These are phyloP conservation scores for Rattus rattus DNA, from an alignment of 2,113 vertebrate species.

Conservation along the genomic window DNA sequence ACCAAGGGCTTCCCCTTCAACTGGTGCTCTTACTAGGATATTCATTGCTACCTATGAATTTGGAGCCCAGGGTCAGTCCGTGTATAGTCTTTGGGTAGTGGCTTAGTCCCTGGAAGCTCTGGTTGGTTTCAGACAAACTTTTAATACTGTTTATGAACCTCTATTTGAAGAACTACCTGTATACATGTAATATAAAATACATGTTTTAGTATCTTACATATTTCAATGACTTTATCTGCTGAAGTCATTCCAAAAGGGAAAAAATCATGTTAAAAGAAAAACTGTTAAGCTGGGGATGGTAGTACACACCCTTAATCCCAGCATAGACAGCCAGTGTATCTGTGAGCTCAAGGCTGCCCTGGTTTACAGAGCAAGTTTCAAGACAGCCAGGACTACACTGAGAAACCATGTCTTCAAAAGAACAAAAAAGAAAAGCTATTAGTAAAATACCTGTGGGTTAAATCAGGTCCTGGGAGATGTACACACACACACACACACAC, in stretches of 20 bases:
- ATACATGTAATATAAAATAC: constrained; percentile 35
- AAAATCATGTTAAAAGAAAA: not conserved
- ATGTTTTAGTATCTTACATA: not conserved
- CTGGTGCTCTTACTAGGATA: too few relatives aligned
- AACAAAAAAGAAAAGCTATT: not conserved
- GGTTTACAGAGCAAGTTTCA: not conserved
- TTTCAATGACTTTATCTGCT: constrained; percentile 18
- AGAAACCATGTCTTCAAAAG: not conserved
- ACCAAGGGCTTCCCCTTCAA: too few relatives aligned
- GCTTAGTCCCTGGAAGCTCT: too few relatives aligned
- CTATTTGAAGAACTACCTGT: not conserved
- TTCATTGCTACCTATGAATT: too few relatives aligned
- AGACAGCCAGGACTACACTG: too few relatives aligned
- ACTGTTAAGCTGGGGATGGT: not conserved
- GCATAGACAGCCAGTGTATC: not conserved
- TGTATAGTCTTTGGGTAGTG: too few relatives aligned
- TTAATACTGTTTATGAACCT: constrained; percentile 35
- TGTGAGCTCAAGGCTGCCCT: not conserved
- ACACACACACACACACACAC: not conserved
- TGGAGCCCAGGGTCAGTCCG: too few relatives aligned
- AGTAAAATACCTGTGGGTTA: not conserved
- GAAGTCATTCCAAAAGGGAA: not conserved
- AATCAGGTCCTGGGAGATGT: not conserved
- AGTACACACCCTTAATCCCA: not conserved
- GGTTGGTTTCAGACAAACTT: not conserved